Conservation (phyloP, 2,113 vertebrate genomes). For the Zapus hudsonius region DNA sequence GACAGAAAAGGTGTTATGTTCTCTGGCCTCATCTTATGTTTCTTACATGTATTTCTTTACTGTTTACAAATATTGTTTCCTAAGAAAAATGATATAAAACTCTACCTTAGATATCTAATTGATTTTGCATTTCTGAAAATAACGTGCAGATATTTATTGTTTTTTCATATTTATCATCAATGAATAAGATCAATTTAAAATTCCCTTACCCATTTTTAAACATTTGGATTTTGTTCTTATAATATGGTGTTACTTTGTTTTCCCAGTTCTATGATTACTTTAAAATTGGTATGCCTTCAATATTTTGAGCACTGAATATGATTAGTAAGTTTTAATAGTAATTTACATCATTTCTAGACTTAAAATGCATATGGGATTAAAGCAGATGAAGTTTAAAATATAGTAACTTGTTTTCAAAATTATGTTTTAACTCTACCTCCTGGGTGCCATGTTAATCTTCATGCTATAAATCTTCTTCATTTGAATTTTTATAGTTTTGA, state of each 20-base stretch:
- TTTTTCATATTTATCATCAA: neutral
- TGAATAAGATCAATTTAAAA: neutral
- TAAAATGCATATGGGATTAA: slow-evolving; percentile 21
- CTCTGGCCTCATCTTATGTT: no score
- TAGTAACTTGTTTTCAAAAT: slow-evolving; percentile 30
- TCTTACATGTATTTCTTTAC: neutral
- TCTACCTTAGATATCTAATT: neutral
- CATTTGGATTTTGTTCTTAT: neutral
- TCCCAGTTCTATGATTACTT: neutral
- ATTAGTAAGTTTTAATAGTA: neutral
- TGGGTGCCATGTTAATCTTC: neutral
- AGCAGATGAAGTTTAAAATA: neutral
- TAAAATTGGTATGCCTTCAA: neutral
- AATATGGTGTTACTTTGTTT: neutral
- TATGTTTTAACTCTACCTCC: neutral
- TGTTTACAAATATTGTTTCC: neutral
- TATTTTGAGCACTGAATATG: slow-evolving; percentile 1
- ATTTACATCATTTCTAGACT: neutral
- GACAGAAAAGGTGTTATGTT: no score
- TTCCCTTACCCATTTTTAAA: neutral
- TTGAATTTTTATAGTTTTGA: neutral
- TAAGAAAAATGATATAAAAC: neutral
- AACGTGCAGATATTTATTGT: neutral
- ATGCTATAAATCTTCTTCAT: neutral
- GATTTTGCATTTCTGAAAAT: neutral